Percentiles rank a stretch among this genome's conserved stretches.
phyloP scores from a whole-genome alignment of 2,888 invertebrate genomes.

The Tetranychus piercei region DNA sequence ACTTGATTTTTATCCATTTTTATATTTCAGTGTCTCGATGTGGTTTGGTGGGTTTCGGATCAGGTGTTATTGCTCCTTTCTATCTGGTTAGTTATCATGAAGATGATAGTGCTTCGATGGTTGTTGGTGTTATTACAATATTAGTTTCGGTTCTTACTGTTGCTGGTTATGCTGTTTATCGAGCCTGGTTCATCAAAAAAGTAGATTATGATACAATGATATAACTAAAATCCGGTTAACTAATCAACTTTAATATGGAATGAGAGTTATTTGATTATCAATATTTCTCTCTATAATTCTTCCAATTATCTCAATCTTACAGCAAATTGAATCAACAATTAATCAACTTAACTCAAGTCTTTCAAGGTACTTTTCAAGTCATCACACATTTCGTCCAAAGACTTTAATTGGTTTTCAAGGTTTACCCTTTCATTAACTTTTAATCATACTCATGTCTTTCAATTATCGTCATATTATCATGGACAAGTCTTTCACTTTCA shows the following conservation, averaged over 20 bases:
- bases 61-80: slow-evolving; percentile 33
- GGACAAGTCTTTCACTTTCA: background rate
- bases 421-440: background rate
- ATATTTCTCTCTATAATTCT: background rate
- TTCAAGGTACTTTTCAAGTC: background rate
- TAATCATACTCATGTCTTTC: background rate
- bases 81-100: slow-evolving; percentile 1
- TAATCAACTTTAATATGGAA: background rate
- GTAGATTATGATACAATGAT: slow-evolving; percentile 78
- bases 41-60: slow-evolving; percentile 28
- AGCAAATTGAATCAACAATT: background rate
- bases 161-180: slow-evolving; percentile 62
- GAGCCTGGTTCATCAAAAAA: slow-evolving; percentile 70
- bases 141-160: slow-evolving; percentile 60
- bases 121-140: slow-evolving; percentile 63
- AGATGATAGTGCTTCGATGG: slow-evolving; percentile 34
- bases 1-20: background rate
- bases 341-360: background rate
- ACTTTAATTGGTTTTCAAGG: background rate
- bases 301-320: background rate
- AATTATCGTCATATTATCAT: background rate
- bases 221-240: background rate
- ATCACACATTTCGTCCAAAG: background rate
- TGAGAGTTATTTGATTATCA: background rate
- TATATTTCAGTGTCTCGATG: slow-evolving; percentile 22